phyloP scores from a whole-genome alignment of 2,113 vertebrate species.

The Azemiops feae region DNA sequence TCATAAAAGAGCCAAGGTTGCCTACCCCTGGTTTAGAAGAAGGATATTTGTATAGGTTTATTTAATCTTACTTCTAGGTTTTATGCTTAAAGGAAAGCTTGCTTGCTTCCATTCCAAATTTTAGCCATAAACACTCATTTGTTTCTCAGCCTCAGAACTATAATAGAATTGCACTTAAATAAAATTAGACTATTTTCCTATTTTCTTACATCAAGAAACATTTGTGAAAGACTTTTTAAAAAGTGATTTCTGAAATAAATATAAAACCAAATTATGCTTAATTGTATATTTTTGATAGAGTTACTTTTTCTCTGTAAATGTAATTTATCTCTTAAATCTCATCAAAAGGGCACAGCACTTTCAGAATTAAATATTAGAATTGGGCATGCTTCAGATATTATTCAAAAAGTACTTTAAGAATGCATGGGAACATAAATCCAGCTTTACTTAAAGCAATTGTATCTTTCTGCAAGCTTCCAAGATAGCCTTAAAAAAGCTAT shows the following conservation, averaged over 20 bases:
- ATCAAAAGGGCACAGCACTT: not conserved
- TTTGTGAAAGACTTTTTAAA: not conserved
- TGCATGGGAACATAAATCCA: not conserved
- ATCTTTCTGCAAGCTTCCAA: not conserved
- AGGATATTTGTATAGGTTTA: not conserved
- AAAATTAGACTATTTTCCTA: not conserved
- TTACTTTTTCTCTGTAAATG: not conserved
- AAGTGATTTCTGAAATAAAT: not conserved
- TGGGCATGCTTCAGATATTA: not conserved
- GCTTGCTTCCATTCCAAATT: not conserved
- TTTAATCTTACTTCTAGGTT: not conserved
- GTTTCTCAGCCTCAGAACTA: not conserved
- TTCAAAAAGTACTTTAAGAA: not conserved
- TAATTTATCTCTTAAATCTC: not conserved
- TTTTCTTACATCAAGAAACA: not conserved
- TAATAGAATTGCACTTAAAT: slow-evolving; percentile 26
- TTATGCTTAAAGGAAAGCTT: not conserved
- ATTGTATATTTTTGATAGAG: not conserved
- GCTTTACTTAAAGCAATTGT: not conserved
- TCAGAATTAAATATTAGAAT: not conserved
- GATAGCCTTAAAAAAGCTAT: not conserved
- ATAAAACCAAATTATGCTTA: slow-evolving; percentile 6
- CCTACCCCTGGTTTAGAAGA: not conserved
- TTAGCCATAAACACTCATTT: not conserved
- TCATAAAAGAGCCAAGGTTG: too few relatives aligned